Evolutionary conservation across 2,888 invertebrate genomes (phyloP).

Genomic region (Aelia acuminata): DNA sequence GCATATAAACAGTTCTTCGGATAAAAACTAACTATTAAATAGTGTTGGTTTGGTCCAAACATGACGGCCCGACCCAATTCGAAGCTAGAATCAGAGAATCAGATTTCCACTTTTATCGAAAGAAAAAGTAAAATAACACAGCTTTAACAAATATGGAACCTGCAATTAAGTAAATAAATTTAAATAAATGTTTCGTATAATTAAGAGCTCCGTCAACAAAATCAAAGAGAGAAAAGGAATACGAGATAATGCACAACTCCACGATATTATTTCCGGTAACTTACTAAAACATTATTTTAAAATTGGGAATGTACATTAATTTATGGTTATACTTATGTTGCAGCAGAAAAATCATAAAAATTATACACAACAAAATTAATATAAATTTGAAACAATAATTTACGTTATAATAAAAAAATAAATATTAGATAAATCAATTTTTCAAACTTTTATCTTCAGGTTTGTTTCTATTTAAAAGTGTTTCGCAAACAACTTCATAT

Average conservation of each 20-base stretch:
- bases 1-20: too few species aligned
- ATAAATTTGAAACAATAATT: background rate
- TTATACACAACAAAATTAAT: background rate
- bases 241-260: background rate
- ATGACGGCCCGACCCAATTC: too few species aligned
- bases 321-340: background rate
- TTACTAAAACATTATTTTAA: background rate
- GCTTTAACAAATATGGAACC: background rate
- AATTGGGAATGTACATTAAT: background rate
- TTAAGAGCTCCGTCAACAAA: background rate
- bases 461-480: background rate
- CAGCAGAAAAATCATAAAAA: background rate
- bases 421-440: too few species aligned
- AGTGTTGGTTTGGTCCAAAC: too few species aligned
- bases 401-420: too few species aligned
- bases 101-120: too few species aligned
- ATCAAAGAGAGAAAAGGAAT: background rate
- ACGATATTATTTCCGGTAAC: background rate
- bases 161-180: background rate
- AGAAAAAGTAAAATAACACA: background rate
- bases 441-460: too few species aligned
- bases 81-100: too few species aligned
- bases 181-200: background rate
- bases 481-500: background rate
- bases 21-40: too few species aligned